These are phyloP conservation scores for Drosophila kepulauana DNA, from an alignment of 1,140 invertebrate genomes.

Conservation along the genomic window DNA sequence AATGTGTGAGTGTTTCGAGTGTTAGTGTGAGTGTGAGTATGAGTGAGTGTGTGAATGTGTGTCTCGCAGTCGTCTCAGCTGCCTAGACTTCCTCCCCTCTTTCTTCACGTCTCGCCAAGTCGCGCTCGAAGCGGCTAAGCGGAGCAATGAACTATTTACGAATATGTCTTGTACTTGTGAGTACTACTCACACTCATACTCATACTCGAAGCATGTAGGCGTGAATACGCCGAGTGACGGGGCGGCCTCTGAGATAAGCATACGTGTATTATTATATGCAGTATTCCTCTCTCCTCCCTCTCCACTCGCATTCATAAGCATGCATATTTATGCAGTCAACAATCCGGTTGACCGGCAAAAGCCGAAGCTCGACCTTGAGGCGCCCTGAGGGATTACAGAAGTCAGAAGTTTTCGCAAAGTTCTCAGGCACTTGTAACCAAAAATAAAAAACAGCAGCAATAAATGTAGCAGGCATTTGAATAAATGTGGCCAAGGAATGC, in stretches of 20 bases:
- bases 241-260: constrained; percentile 40
- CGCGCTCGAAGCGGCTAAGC: constrained; percentile 65
- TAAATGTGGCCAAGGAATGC: constrained; percentile 7
- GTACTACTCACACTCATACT: constrained; percentile 33
- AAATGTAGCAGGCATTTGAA: constrained; percentile 1
- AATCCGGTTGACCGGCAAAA: background rate
- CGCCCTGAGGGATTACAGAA: constrained; percentile 19
- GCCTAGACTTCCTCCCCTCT: constrained; percentile 9
- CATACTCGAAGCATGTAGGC: constrained; percentile 6
- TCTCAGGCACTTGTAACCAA: constrained; percentile 20
- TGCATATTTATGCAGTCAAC: constrained; percentile 48
- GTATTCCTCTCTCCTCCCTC: background rate
- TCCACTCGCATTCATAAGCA: constrained; percentile 30
- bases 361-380: constrained; percentile 49
- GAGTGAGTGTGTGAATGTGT: constrained; percentile 19
- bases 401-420: constrained; percentile 1
- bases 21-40: constrained; percentile 4
- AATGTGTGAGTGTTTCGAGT: constrained; percentile 23
- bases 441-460: background rate
- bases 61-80: constrained; percentile 50
- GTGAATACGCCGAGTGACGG: background rate
- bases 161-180: constrained; percentile 55
- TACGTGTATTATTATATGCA: constrained; percentile 29
- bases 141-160: constrained; percentile 80
- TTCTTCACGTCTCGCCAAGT: constrained; percentile 37